Base-by-base conservation (phyloP, 2,797 vertebrate genomes). In the Euphonia xanthogaster region DNA sequence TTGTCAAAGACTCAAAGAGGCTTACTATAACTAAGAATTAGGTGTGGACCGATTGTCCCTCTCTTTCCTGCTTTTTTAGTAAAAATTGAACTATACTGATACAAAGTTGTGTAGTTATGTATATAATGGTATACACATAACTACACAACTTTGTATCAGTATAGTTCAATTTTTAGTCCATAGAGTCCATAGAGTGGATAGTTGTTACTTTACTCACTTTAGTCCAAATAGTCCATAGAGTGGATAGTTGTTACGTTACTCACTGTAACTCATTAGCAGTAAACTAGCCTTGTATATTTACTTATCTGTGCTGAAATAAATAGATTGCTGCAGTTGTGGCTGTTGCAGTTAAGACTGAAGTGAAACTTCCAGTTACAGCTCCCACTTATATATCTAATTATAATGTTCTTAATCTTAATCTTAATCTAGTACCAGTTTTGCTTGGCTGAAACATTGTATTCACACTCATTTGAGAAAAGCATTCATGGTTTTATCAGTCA, bases 401-500 rank as follows among this genome's bases (percentile, higher is more conserved):
- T 50, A 82, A 73, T 39, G 24, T 73, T 73, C 75, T 74, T 94
- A 88, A 57, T 37, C 33, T 33, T 55, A 55, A 75, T 86, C 86
- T 37, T 18, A 58, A 72, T 86, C 86, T 95, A 4, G 0, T 62
- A 62, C 31, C 35, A 60, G 20, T 16, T 88, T 94, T 42, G 16
- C 40, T 90, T 93, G 88, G 47, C 66, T 93, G 86, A 82, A 91
- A 67, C 44, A 12, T 42, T 88, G 35, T 76, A 53, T 76, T 95
- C 35, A 1, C 79, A 90, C 54, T 90, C 85, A 78, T 65, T 45
- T 80, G 47, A 77, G 70, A 78, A 88, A 90, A 83, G 12, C 44
- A 35, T 92, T 90, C 18, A 14, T 45, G 30, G 28, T 58, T 93
- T 95, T 88, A 79, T 90, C 90, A 84, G 66, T 78, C 47, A 78